Conservation (phyloP, 2,113 vertebrate genomes). For the Grus americana region DNA sequence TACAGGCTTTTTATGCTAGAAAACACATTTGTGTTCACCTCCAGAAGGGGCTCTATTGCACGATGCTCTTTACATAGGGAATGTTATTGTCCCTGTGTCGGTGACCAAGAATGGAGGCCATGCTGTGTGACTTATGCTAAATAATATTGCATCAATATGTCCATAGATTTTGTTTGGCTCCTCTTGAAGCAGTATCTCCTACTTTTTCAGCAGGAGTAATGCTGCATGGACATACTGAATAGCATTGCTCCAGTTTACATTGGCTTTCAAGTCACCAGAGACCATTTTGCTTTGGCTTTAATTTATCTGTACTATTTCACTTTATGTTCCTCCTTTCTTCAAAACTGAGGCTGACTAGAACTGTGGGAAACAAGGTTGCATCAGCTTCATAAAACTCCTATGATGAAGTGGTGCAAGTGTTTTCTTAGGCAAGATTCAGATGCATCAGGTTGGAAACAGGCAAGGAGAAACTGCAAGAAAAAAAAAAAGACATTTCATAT, state of each 20-base stretch:
- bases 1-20: not conserved
- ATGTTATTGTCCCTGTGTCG: not conserved
- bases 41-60: accelerated
- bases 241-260: not conserved
- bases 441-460: not conserved
- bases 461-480: not conserved
- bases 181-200: not conserved
- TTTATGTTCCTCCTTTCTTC: not conserved
- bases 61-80: accelerated
- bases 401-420: not conserved
- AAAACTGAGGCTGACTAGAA: not conserved
- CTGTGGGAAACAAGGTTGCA: not conserved
- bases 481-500: not conserved
- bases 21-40: not conserved
- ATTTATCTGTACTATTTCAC: not conserved
- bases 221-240: not conserved
- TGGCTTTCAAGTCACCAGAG: not conserved
- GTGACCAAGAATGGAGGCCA: not conserved
- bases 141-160: not conserved
- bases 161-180: not conserved
- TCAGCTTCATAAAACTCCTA: not conserved
- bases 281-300: not conserved
- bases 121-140: not conserved
- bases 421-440: not conserved
- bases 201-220: not conserved